These are phyloP conservation scores for Uropetala carovei DNA, from an alignment of 2,888 invertebrate species.

Conservation along the genomic window DNA sequence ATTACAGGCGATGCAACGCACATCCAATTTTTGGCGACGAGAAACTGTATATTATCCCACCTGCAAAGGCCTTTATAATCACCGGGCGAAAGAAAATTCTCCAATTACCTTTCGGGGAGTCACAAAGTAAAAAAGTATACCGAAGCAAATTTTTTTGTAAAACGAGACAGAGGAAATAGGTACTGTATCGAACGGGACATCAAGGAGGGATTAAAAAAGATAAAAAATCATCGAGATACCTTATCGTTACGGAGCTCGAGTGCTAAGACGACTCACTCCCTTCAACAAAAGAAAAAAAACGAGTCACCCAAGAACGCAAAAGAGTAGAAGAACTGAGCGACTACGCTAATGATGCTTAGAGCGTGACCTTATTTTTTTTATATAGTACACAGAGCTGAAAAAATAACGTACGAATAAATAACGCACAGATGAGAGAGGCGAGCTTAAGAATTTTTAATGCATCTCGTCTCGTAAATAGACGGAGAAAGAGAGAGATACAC, in stretches of 20 bases:
- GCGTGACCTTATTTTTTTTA: neutral
- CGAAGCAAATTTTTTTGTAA: neutral
- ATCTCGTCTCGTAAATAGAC: neutral
- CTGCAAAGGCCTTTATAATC: slow-evolving; percentile 9
- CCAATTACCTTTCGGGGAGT: slow-evolving; percentile 9
- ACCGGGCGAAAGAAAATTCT: neutral
- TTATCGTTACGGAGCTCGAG: neutral
- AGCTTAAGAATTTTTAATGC: slow-evolving; percentile 6
- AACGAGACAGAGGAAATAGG: slow-evolving; percentile 16
- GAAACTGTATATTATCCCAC: neutral
- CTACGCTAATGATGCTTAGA: neutral
- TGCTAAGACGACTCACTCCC: neutral
- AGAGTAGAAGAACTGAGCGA: neutral
- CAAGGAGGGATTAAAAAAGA: neutral
- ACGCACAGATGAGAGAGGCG: neutral
- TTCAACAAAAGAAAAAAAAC: neutral
- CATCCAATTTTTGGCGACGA: neutral
- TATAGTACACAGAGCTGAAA: neutral
- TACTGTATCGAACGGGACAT: neutral
- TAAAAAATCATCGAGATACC: neutral
- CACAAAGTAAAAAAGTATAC: neutral
- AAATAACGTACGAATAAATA: neutral
- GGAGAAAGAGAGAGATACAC: neutral
- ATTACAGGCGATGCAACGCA: neutral
- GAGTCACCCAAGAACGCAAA: neutral